Conservation (phyloP, 2,888 invertebrate genomes). For the Sarcophaga carnaria region DNA sequence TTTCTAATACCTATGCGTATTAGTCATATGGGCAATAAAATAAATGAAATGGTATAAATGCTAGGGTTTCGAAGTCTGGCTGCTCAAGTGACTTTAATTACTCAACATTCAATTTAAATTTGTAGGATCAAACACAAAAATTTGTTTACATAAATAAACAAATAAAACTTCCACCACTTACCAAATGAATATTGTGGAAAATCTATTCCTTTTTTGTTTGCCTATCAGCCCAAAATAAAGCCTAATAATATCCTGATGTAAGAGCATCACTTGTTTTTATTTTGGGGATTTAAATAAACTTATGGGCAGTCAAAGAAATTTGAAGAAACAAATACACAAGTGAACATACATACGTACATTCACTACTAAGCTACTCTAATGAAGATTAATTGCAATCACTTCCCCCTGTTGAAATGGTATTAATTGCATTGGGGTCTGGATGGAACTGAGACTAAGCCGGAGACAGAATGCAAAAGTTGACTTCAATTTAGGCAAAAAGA, state of each 20-base stretch:
- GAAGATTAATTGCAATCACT: conserved; percentile 82
- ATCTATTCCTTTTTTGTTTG: too few species aligned
- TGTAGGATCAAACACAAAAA: too few species aligned
- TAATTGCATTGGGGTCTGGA: conserved; percentile 74
- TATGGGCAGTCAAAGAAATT: not conserved
- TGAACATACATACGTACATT: conserved; percentile 32
- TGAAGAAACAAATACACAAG: not conserved
- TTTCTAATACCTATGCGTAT: too few species aligned
- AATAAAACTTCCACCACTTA: too few species aligned
- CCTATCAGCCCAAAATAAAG: not conserved
- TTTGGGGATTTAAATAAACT: not conserved
- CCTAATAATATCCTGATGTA: conserved; percentile 36
- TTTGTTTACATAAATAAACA: too few species aligned
- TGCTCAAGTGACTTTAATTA: too few species aligned
- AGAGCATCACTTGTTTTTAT: not conserved
- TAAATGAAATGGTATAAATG: too few species aligned
- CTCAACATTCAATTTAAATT: too few species aligned
- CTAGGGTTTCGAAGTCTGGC: too few species aligned
- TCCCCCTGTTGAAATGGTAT: conserved; percentile 78
- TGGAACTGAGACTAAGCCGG: conserved; percentile 24
- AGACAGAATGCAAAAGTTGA: not conserved
- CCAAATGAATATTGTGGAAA: too few species aligned
- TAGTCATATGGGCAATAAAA: too few species aligned
- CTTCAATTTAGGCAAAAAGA: conserved; percentile 1
- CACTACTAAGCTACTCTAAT: conserved; percentile 75